Evolutionary conservation across 1,140 invertebrate species (phyloP), one percentile per base, ranked within the genome.

Genomic region (Trialeurodes vaporariorum): DNA sequence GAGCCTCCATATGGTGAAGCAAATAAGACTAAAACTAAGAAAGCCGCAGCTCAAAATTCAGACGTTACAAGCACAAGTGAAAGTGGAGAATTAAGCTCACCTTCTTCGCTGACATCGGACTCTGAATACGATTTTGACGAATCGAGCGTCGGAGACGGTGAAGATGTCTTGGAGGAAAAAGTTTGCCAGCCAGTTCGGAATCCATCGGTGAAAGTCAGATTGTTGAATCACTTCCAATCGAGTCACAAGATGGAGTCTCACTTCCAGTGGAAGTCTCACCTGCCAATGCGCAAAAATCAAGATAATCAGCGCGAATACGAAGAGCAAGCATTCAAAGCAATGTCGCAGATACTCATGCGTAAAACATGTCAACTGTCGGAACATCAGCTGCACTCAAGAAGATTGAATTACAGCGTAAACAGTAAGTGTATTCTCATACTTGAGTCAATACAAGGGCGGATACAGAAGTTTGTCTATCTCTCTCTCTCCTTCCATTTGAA

Each of bases 241-340:
- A 49, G 34, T 49, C 34, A 49, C 34, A 49, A 49, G 34, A 49
- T 49, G 17, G 34, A 49, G 17, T 49, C 34, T 9, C 34, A 62
- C 1, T 68, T 63, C 27, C 82, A 85, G 70, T 93, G 91, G 91
- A 86, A 84, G 66, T 74, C 82, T 11, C 85, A 88, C 68, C 78
- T 88, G 60, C 88, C 86, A 1, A 85, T 88, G 25, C 82, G 90
- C 68, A 90, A 86, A 72, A 93, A 93, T 79, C 91, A 93, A 76
- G 90, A 93, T 75, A 86, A 88, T 72, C 91, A 92, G 76, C 78
- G 91, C 25, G 86, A 91, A 62, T 88, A 85, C 73, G 91, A 93
- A 77, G 91, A 93, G 34, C 34, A 49, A 9, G 34, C 34, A 49
- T 49, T 49, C 34, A 49, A 49, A 17, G 34, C 34, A 49, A 49